Evolutionary conservation across 1,140 invertebrate genomes (phyloP).

Genomic region (Artemia franciscana): DNA sequence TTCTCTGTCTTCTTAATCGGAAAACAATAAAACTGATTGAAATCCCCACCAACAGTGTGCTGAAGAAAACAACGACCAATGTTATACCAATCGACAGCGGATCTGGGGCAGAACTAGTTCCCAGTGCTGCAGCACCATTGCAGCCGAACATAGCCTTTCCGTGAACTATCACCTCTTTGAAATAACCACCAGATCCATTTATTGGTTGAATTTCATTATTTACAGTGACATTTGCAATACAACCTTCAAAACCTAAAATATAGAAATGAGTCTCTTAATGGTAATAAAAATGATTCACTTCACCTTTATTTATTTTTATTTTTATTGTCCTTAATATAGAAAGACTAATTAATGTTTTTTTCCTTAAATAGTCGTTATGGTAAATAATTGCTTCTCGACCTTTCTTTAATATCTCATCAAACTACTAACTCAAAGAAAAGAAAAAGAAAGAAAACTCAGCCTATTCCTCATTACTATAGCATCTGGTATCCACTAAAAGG

Average conservation of each 20-base stretch:
- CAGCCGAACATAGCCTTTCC: conserved; percentile 44
- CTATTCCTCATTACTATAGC: no score
- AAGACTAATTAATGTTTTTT: not conserved
- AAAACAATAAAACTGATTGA: conserved; percentile 71
- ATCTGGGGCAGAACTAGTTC: conserved; percentile 43
- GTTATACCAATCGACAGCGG: conserved; percentile 72
- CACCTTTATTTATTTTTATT: no score
- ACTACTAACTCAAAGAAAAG: no score
- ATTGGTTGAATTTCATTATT: conserved; percentile 72
- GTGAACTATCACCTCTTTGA: conserved; percentile 35
- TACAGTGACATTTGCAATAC: conserved; percentile 63
- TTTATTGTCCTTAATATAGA: no score
- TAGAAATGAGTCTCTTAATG: no score
- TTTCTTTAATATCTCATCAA: no score
- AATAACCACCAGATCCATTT: conserved; percentile 43
- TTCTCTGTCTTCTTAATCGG: conserved; percentile 51
- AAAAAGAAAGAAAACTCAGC: no score
- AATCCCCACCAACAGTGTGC: conserved; percentile 63
- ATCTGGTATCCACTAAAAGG: no score
- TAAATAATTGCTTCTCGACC: no score
- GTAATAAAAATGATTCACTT: conserved; percentile 2
- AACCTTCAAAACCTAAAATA: conserved; percentile 50
- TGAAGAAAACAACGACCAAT: conserved; percentile 78
- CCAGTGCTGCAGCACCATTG: conserved; percentile 25
- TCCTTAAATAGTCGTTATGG: not conserved